Conservation (phyloP, 2,888 invertebrate species). For the Steinernema carpocapsae region DNA sequence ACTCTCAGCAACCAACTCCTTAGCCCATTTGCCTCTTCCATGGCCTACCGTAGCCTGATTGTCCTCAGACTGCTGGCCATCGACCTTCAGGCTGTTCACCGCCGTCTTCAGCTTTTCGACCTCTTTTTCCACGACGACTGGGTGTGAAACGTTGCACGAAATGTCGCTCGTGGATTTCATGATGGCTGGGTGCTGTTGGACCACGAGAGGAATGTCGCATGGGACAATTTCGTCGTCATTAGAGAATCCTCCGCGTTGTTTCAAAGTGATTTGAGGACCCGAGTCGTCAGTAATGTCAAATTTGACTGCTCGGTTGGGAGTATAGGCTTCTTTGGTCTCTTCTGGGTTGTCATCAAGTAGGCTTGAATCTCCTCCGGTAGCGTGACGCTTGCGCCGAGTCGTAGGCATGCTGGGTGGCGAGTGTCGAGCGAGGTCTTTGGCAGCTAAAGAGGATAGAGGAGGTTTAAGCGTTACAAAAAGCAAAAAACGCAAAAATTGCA, state of each 20-base stretch:
- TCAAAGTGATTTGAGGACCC: not conserved
- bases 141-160: constrained; percentile 39
- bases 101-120: constrained; percentile 10
- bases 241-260: not conserved
- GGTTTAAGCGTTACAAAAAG: constrained; percentile 36
- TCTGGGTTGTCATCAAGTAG: constrained; percentile 5
- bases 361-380: constrained; percentile 17
- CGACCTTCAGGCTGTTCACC: not conserved
- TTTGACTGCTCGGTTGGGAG: constrained; percentile 25
- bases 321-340: not conserved
- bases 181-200: constrained; percentile 34
- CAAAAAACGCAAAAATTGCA: no score
- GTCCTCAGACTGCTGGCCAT: not conserved
- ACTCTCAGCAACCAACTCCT: constrained; percentile 44
- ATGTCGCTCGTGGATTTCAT: constrained; percentile 52
- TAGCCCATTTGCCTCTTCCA: constrained; percentile 65
- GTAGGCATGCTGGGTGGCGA: constrained; percentile 35
- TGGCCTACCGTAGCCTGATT: constrained; percentile 63
- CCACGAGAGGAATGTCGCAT: constrained; percentile 18
- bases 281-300: constrained; percentile 15
- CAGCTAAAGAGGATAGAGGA: constrained; percentile 28
- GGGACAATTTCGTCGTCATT: constrained; percentile 26
- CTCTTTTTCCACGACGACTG: constrained; percentile 6
- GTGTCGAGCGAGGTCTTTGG: constrained; percentile 40
- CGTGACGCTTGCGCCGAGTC: constrained; percentile 18